Conservation (phyloP, 2,113 vertebrate species). For the Syngnathoides biaculeatus region DNA sequence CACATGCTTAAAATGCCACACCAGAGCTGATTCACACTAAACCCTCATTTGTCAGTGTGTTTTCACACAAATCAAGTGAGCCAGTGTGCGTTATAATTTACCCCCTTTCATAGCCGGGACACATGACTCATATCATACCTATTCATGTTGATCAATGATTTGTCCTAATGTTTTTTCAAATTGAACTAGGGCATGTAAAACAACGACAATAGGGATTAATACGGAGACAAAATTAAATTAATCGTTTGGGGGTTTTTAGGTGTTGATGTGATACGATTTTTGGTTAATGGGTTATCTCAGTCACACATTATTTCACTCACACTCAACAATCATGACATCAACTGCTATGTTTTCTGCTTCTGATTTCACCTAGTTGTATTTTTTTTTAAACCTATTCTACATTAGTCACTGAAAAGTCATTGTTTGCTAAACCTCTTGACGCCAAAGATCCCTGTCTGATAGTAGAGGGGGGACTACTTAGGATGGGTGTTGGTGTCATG, state of each 20-base stretch:
- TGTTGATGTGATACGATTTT: background rate
- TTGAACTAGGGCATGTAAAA: background rate
- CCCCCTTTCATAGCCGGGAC: background rate
- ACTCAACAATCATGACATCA: too few relatives aligned
- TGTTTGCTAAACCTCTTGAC: too few relatives aligned
- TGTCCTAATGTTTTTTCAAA: constrained; percentile 4
- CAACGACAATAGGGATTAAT: constrained; percentile 15
- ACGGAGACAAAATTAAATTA: constrained; percentile 6
- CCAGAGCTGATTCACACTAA: background rate
- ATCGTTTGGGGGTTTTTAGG: background rate
- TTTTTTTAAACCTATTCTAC: too few relatives aligned
- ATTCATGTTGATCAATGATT: constrained; percentile 7
- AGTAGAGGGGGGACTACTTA: too few relatives aligned
- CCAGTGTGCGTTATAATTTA: background rate
- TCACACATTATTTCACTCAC: too few relatives aligned
- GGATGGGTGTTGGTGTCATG: too few relatives aligned
- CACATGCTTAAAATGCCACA: background rate
- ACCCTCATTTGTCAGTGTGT: background rate
- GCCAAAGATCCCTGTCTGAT: too few relatives aligned
- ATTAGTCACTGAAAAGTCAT: too few relatives aligned
- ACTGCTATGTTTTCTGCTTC: too few relatives aligned
- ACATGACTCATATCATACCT: background rate
- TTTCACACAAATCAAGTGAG: background rate
- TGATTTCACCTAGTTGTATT: too few relatives aligned
- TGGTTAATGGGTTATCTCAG: too few relatives aligned